Base-by-base conservation (phyloP, 2,113 vertebrate genomes). In the Leiothrix lutea region DNA sequence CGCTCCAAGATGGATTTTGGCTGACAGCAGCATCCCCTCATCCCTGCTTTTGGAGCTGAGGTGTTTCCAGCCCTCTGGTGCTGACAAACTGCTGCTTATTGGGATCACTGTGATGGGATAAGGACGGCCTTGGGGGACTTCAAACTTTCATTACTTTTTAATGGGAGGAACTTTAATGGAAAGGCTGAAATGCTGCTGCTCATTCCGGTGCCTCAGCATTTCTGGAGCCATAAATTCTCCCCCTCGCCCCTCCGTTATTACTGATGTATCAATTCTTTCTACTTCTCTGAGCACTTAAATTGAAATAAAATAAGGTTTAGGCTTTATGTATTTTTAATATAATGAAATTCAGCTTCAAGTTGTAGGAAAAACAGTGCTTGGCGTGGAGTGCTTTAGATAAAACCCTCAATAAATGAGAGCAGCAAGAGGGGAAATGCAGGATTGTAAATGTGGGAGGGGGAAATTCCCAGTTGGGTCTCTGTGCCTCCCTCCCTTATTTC, bases 261-360 rank as follows among this genome's bases (percentile, higher is more conserved):
- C 95, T 82, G 95, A 91, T 90, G 85, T 97, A 96, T 97, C 98
- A 97, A 98, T 97, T 90, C 97, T 98, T 98, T 98, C 97, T 98
- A 97, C 95, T 97, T 95, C 95, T 74, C 36, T 97, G 97, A 98
- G 94, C 97, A 97, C 95, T 96, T 96, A 96, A 97, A 98, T 97
- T 85, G 97, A 97, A 98, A 97, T 95, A 97, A 98, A 98, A 98
- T 96, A 97, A 96, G 95, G 86, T 94, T 96, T 91, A 70, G 86
- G 61, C 89, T 97, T 98, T 98, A 97, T 97, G 95, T 95, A 96
- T 97, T 97, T 98, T 98, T 98, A 97, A 97, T 97, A 96, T 92
- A 92, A 97, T 73, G 54, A 97, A 98, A 97, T 94, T 90, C 88
- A 75, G 66, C 92, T 95, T 96, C 64, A 94, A 96, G 95, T 85